Evolutionary conservation across 2,888 invertebrate genomes (phyloP).

Genomic region (Nineta flava): DNA sequence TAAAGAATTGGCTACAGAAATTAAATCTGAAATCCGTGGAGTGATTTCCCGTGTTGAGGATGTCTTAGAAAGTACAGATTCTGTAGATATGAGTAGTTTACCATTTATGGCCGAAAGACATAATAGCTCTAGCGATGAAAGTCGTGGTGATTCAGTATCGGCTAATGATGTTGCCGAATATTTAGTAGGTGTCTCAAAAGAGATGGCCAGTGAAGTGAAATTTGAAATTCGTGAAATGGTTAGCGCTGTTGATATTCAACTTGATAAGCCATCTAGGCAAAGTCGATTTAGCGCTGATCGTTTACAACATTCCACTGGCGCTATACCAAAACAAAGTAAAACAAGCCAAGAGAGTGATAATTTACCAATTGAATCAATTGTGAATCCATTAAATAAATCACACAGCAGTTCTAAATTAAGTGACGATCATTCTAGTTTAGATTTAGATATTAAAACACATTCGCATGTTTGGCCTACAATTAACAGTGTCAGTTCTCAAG

Average conservation of each 20-base stretch:
- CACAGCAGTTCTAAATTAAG: constrained; percentile 37
- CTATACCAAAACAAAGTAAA: constrained; percentile 15
- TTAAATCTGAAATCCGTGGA: constrained; percentile 66
- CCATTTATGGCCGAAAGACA: constrained; percentile 22
- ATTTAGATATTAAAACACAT: constrained; percentile 32
- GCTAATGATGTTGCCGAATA: constrained; percentile 63
- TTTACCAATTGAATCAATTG: constrained; percentile 22
- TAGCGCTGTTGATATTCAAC: constrained; percentile 46
- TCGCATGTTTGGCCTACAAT: constrained; percentile 47
- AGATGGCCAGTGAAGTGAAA: constrained; percentile 66
- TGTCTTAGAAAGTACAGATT: constrained; percentile 53
- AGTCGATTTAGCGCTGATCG: constrained; percentile 12
- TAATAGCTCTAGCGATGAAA: constrained; percentile 40
- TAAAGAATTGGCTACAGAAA: constrained; percentile 61
- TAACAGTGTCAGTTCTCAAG: constrained; percentile 56
- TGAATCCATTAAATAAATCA: constrained; percentile 31
- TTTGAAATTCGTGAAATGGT: constrained; percentile 60
- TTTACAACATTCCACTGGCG: constrained; percentile 17
- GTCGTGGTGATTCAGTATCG: constrained; percentile 50
- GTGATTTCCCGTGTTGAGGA: constrained; percentile 68
- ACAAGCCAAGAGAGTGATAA: constrained; percentile 19
- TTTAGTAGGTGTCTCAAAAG: constrained; percentile 58
- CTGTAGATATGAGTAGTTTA: constrained; percentile 30
- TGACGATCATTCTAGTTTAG: constrained; percentile 34
- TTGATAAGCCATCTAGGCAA: constrained; percentile 5